Base-by-base conservation (phyloP, 2,888 invertebrate species). In the Dastarcus helophoroides region DNA sequence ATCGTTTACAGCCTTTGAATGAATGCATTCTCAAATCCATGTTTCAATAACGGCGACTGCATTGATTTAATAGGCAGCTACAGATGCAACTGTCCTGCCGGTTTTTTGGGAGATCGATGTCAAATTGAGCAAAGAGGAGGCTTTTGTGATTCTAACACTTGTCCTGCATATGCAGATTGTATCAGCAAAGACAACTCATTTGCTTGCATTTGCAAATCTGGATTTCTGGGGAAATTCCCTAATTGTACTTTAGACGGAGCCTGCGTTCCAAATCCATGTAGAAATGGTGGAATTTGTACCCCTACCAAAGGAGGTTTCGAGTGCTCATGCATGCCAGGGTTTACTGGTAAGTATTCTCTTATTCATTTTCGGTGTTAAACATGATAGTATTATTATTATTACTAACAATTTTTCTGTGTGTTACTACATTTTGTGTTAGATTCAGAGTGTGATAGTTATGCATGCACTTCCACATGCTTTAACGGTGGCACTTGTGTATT, bases 271-370 rank as follows among this genome's bases (percentile, higher is more conserved):
- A 74, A 72, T 44, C 81, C 77, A 22, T 88, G 88, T 51, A 66
- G 67, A 39, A 79, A 85, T 59, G 82, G 81, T 0, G 86, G 76
- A 33, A 69, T 71, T n/a, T 86, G 85, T 60, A 48, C 54, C 26
- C 65, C 67, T 34, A 60, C 65, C 39, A 63, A 47, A 32, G 68
- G 65, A 58, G 63, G 67, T 39, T 72, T 75, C 59, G 75, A 79
- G 58, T 84, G 84, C 60, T 64, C 71, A 28, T 84, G 84, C 54
- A 67, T 70, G 10, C 66, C 74, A 2, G 79, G 78, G 2, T 85
- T 72, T 64, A 69, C 68, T 60, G 82, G 82, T 79, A 62, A 50
- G 51, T 39, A 8, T n/a, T n/a, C n/a, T n/a, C n/a, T n/a, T n/a
- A n/a, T n/a, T n/a, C n/a, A n/a, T n/a, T n/a, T n/a, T n/a, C n/a